phyloP scores from a whole-genome alignment of 2,888 invertebrate genomes.

The Carabus problematicus region DNA sequence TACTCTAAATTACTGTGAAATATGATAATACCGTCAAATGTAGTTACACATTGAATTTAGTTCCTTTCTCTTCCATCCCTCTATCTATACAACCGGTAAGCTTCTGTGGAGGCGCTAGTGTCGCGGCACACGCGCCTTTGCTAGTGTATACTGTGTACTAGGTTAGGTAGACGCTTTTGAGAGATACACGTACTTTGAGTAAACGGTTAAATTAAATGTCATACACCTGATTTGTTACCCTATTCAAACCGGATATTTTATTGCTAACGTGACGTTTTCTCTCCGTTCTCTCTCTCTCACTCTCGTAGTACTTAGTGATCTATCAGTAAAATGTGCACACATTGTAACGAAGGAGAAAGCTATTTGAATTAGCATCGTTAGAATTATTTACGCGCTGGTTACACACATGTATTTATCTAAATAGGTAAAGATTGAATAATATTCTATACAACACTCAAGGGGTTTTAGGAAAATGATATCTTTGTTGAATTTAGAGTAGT shows the following conservation, averaged over 20 bases:
- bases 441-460: no score
- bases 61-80: not conserved
- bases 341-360: no score
- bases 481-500: no score
- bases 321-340: no score
- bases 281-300: not conserved
- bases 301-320: not conserved
- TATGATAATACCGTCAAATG: slow-evolving; percentile 34
- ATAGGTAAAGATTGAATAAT: no score
- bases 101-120: not conserved
- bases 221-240: slow-evolving; percentile 10
- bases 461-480: no score
- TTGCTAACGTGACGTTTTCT: slow-evolving; percentile 9
- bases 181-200: slow-evolving; percentile 12
- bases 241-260: slow-evolving; percentile 10
- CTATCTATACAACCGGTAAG: not conserved
- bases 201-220: slow-evolving; percentile 19
- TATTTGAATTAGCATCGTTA: no score
- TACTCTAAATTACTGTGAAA: slow-evolving; percentile 30
- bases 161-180: not conserved
- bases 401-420: no score
- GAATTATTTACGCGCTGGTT: no score
- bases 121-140: not conserved
- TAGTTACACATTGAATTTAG: slow-evolving; percentile 6
- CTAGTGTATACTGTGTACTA: not conserved